Conservation (phyloP, 2,888 invertebrate genomes). For the Eurytoma adleriae region DNA sequence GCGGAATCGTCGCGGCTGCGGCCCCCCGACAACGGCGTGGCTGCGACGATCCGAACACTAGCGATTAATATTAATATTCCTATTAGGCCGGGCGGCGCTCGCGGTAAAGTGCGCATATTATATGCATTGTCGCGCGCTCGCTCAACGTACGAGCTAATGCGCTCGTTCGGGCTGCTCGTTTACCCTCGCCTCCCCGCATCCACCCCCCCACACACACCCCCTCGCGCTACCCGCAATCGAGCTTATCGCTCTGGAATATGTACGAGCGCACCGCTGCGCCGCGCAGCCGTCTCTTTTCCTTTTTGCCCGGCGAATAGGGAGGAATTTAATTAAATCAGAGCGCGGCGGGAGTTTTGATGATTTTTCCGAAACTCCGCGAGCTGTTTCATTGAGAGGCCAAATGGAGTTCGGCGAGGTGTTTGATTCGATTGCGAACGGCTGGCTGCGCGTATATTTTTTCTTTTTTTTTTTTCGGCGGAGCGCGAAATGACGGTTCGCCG, state of each 20-base stretch:
- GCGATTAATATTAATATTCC: conserved; percentile 54
- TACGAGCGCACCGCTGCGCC: conserved; percentile 2
- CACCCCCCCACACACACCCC: no score
- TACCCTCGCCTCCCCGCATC: no score
- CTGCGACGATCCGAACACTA: conserved; percentile 1
- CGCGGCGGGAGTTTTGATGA: no score
- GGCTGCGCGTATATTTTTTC: no score
- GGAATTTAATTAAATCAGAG: no score
- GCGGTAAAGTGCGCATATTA: conserved; percentile 28
- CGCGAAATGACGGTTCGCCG: no score
- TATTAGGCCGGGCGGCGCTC: conserved; percentile 18
- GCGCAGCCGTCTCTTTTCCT: conserved; percentile 3
- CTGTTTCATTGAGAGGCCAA: no score
- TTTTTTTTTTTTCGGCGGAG: no score
- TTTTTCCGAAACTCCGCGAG: no score
- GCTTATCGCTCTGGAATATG: conserved; percentile 19
- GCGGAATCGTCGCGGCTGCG: background rate
- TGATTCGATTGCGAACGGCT: no score
- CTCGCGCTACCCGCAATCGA: background rate
- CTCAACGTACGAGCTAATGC: conserved; percentile 22
- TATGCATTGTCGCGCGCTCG: conserved; percentile 24
- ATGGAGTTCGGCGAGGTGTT: no score
- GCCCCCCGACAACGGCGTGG: background rate
- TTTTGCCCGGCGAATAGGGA: background rate
- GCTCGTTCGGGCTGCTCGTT: conserved; percentile 15